Percentiles rank a stretch among this genome's conserved stretches.
phyloP scores from a whole-genome alignment of 2,797 vertebrate genomes.

The Nyctalus aviator region DNA sequence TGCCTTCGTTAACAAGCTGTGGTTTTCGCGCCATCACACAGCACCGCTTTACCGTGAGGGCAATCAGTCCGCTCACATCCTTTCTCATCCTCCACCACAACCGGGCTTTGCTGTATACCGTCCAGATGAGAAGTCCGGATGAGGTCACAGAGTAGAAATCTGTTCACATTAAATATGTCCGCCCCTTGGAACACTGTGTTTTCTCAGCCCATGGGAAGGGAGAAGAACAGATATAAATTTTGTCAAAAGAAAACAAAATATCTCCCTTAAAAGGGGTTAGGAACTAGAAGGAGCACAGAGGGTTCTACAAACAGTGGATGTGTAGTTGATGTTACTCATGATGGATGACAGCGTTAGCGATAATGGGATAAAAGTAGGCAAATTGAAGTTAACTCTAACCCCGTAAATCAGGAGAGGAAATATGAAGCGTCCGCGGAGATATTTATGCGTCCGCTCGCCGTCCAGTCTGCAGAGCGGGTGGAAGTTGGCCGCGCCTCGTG shows the following conservation, averaged over 20 bases:
- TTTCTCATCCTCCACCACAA: conserved; percentile 31
- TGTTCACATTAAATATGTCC: conserved; percentile 70
- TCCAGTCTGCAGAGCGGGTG: neutral
- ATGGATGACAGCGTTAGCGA: conserved; percentile 56
- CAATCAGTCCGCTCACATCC: conserved; percentile 32
- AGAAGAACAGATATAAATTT: conserved; percentile 79
- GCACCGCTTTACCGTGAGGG: neutral
- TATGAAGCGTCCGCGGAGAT: neutral
- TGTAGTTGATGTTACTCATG: conserved; percentile 7
- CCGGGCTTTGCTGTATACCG: conserved; percentile 48
- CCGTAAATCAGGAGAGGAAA: conserved; percentile 36
- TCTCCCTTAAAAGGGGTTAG: conserved; percentile 73
- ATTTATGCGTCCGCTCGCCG: conserved; percentile 10
- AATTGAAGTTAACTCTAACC: conserved; percentile 44
- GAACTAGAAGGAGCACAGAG: conserved; percentile 42
- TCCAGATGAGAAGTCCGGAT: conserved; percentile 66
- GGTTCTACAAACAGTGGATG: conserved; percentile 35
- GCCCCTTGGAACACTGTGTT: conserved; percentile 72
- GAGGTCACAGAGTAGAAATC: conserved; percentile 52
- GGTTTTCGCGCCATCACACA: conserved; percentile 11
- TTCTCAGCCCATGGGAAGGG: conserved; percentile 54
- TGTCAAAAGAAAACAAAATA: conserved; percentile 75
- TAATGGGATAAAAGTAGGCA: conserved; percentile 50
- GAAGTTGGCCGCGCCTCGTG: conserved; percentile 73
- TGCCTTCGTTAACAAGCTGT: neutral